Evolutionary conservation across 2,797 vertebrate species (phyloP).

Genomic region (Sebastes hubbsi): DNA sequence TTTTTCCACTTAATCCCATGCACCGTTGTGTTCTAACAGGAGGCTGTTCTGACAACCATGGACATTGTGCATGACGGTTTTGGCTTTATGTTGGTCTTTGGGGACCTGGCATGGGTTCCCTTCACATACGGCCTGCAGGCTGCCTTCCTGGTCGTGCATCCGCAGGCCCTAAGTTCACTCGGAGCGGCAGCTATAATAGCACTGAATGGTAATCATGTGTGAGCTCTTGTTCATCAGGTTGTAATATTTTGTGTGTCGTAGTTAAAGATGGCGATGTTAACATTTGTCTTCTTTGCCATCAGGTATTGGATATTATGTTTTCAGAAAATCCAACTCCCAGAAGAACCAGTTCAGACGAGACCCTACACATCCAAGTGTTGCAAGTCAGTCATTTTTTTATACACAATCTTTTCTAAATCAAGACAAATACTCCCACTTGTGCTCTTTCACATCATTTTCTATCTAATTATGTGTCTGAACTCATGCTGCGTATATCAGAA

Average conservation of each 20-base stretch:
- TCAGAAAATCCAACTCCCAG: conserved; percentile 91
- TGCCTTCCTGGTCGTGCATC: conserved; percentile 88
- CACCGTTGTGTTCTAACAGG: conserved; percentile 72
- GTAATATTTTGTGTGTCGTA: neutral
- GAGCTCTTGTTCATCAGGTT: neutral
- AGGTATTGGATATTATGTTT: conserved; percentile 91
- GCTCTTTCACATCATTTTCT: neutral
- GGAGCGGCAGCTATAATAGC: conserved; percentile 77
- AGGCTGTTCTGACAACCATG: conserved; percentile 92
- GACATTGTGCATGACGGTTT: conserved; percentile 93
- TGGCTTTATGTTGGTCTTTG: conserved; percentile 93
- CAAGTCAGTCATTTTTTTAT: conserved; percentile 75
- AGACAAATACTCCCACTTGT: neutral
- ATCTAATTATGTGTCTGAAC: neutral
- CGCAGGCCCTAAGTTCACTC: conserved; percentile 79
- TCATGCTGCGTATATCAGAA: neutral
- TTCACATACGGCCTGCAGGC: conserved; percentile 92
- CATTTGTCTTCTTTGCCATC: conserved; percentile 6
- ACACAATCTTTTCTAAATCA: neutral
- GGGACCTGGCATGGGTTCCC: conserved; percentile 93
- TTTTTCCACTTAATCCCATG: neutral
- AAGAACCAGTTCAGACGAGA: conserved; percentile 92
- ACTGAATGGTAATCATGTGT: conserved; percentile 82
- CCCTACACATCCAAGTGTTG: conserved; percentile 85
- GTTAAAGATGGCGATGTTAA: neutral